Base-by-base conservation (phyloP, 2,113 vertebrate species). In the Neodon shergylaensis region DNA sequence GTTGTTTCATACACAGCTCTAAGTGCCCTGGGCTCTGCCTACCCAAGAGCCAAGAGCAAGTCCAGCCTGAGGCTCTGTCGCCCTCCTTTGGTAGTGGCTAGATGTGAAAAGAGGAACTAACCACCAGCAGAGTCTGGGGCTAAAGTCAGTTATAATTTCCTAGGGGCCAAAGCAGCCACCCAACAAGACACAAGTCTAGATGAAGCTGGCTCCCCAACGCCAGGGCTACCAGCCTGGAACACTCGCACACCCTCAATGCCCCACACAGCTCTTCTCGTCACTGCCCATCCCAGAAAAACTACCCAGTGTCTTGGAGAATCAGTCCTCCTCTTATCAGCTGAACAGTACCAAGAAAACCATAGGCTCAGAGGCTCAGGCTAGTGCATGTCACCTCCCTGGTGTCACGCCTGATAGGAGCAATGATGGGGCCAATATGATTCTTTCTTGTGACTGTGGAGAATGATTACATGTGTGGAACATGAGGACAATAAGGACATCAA, bases 1-100 rank as follows among this genome's bases (percentile, higher is more conserved):
- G 97, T 91, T 81, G 94, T 94, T 98, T 96, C 97, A 88, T 91
- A 91, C 93, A 97, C 93, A 96, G 92, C 76, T 92, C 90, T 93
- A 92, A 97, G 92, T 95, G 94, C 84, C 96, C 92, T 94, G 92
- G 85, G 91, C 95, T 96, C 94, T 95, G 91, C 88, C 79, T 88
- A 8, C 77, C 31, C 22, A 39, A 91, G 70, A 96, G 90, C 81
- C 58, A 4, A 81, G 21, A 95, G 92, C 49, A 88, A 58, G 47
- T 76, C 58, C 96, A 97, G 92, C 77, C 77, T 97, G 74, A 94
- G 92, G 82, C 96, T 97, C 96, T 97, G 92, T 83, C 85, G 91
- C 97, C 96, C 94, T 97, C 97, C 49, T 33, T 95, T 94, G 95
- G 95, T 76, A 31, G 88, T 86, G 94, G 36, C 52, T 90, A 95